Evolutionary conservation across 2,888 invertebrate species (phyloP).

Genomic region (Calameuta filiformis): DNA sequence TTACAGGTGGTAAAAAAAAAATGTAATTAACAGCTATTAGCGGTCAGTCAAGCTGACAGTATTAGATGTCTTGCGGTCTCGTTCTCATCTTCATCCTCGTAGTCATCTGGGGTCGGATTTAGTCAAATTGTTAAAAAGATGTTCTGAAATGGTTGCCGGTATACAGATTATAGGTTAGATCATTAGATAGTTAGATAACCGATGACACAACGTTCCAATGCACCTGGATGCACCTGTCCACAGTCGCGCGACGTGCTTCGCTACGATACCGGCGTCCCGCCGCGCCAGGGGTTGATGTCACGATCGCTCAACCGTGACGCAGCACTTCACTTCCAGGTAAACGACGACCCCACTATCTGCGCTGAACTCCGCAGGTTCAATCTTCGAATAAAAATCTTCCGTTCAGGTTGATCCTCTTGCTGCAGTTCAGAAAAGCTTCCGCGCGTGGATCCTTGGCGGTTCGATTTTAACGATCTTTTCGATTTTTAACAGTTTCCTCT

Average conservation of each 20-base stretch:
- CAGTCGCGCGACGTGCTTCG: slow-evolving; percentile 38
- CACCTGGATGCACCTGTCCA: slow-evolving; percentile 55
- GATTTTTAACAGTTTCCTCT: not conserved
- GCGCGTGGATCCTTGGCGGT: not conserved
- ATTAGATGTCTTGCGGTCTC: not conserved
- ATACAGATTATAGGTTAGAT: not conserved
- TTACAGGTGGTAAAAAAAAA: slow-evolving; percentile 32
- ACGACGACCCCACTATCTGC: slow-evolving; percentile 6
- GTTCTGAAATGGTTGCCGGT: not conserved
- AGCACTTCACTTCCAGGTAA: slow-evolving; percentile 25
- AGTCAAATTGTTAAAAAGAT: not conserved
- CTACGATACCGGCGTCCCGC: slow-evolving; percentile 1
- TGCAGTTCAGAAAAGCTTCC: not conserved
- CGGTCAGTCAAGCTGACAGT: slow-evolving; percentile 5
- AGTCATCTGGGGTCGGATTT: not conserved
- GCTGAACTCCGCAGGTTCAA: not conserved
- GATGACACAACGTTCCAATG: slow-evolving; percentile 1
- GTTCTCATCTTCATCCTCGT: not conserved
- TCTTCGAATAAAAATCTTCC: not conserved
- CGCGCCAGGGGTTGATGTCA: slow-evolving; percentile 10
- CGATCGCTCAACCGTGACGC: slow-evolving; percentile 20
- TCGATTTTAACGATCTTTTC: not conserved
- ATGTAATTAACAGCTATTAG: slow-evolving; percentile 18
- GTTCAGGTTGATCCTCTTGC: not conserved
- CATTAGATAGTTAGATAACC: not conserved